Conservation (phyloP, 2,797 vertebrate species). For the Brachyalestes nurse region DNA sequence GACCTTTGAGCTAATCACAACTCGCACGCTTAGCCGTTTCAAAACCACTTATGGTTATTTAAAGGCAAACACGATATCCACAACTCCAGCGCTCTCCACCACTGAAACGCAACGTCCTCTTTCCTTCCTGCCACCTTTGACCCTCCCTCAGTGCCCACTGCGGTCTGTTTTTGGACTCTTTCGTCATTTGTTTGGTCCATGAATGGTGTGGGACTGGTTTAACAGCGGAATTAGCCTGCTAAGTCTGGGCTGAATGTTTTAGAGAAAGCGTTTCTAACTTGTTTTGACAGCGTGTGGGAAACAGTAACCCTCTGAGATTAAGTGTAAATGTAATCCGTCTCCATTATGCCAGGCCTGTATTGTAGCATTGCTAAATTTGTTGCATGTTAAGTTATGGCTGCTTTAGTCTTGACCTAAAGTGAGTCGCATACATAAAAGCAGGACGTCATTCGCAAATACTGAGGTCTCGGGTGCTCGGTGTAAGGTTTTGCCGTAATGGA, state of each 20-base stretch:
- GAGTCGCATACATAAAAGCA: background rate
- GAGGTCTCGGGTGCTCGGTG: too few species aligned
- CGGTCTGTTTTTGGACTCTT: conserved; percentile 21
- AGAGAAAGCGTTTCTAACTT: conserved; percentile 40
- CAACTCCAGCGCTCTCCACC: conserved; percentile 8
- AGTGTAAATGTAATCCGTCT: conserved; percentile 51
- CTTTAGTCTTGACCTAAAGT: conserved; percentile 12
- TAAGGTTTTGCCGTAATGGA: too few species aligned
- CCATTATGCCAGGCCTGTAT: conserved; percentile 36
- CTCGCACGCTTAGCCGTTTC: conserved; percentile 16
- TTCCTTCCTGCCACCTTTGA: conserved; percentile 27
- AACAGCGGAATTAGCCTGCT: conserved; percentile 30
- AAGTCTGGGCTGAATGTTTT: conserved; percentile 37
- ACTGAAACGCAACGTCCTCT: conserved; percentile 12
- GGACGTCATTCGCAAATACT: too few species aligned
- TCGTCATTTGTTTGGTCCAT: conserved; percentile 13
- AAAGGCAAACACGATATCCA: conserved; percentile 24
- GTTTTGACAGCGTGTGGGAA: conserved; percentile 61
- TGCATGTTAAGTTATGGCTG: background rate
- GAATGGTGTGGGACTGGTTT: conserved; percentile 39
- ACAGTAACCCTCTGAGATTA: conserved; percentile 40
- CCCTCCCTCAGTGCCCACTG: background rate
- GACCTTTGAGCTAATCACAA: conserved; percentile 37
- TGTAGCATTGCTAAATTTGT: conserved; percentile 53
- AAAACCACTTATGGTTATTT: conserved; percentile 33